Evolutionary conservation across 2,797 vertebrate genomes (phyloP).

Genomic region (Masticophis lateralis): DNA sequence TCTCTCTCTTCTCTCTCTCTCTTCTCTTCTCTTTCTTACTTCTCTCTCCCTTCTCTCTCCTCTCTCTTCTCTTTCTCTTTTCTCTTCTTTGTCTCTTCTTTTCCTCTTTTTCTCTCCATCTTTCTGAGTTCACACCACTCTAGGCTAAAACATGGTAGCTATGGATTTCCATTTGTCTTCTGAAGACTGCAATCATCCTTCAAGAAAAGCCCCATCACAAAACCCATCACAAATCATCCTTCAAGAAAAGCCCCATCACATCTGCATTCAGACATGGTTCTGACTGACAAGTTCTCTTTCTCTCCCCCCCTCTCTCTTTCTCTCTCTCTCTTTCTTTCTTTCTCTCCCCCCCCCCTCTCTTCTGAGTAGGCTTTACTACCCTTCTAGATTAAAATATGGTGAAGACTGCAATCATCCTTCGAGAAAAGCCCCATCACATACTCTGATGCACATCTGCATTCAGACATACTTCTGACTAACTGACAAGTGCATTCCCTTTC

Average conservation of each 20-base stretch:
- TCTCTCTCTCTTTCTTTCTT: too few relatives aligned
- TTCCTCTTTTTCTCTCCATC: too few relatives aligned
- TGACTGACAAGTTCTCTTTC: background rate
- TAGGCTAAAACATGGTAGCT: too few relatives aligned
- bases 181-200: background rate
- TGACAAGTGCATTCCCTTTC: background rate
- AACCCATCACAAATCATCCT: too few relatives aligned
- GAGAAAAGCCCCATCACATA: background rate
- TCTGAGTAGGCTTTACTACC: background rate
- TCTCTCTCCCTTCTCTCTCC: too few relatives aligned
- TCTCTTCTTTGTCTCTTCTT: too few relatives aligned
- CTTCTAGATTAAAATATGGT: background rate
- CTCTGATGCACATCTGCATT: background rate
- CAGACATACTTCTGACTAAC: background rate
- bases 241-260: background rate
- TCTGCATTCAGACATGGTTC: background rate
- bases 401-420: background rate
- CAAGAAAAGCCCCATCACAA: background rate
- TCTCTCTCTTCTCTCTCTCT: too few relatives aligned
- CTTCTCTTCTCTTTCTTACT: background rate
- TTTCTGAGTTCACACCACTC: too few relatives aligned
- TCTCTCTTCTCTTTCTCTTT: too few relatives aligned
- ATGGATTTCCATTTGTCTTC: too few relatives aligned
- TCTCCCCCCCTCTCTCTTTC: too few relatives aligned
- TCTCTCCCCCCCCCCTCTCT: too few relatives aligned